phyloP scores from a whole-genome alignment of 1,140 invertebrate species.

The Nephila pilipes region DNA sequence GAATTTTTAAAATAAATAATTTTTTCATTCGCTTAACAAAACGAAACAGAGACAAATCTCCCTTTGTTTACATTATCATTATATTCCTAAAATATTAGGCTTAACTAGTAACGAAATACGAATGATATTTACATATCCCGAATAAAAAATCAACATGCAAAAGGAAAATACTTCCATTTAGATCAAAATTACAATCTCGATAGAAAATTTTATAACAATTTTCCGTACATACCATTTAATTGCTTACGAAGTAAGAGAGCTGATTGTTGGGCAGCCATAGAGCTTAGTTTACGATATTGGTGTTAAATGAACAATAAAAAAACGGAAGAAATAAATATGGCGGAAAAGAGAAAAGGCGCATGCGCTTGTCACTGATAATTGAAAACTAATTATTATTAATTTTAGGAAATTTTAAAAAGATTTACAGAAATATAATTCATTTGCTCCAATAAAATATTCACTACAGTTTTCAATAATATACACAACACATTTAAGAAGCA shows the following conservation, averaged over 20 bases:
- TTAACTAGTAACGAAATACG: background rate
- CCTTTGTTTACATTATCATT: conserved; percentile 19
- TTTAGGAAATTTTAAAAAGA: conserved; percentile 3
- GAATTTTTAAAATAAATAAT: too few relatives aligned
- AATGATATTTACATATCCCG: background rate
- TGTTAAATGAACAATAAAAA: conserved; percentile 65
- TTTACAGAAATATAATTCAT: background rate
- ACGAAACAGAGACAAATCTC: background rate
- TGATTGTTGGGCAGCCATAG: conserved; percentile 96
- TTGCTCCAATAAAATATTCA: conserved; percentile 11
- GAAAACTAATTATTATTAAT: background rate
- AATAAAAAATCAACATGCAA: background rate
- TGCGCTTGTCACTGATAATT: conserved; percentile 49
- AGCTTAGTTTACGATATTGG: conserved; percentile 42
- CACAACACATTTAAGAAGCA: conserved; percentile 52
- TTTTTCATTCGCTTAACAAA: too few relatives aligned
- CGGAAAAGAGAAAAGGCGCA: conserved; percentile 44
- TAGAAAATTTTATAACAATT: background rate
- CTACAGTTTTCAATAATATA: conserved; percentile 37
- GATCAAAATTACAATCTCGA: background rate
- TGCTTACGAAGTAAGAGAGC: conserved; percentile 96
- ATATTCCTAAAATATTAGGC: conserved; percentile 26
- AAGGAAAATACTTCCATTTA: background rate
- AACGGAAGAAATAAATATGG: conserved; percentile 70
- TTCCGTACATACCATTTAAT: conserved; percentile 89